Percentiles rank a stretch among this genome's conserved stretches.
These are phyloP conservation scores for Nomada fabriciana DNA, from an alignment of 2,888 invertebrate genomes.

Conservation along the genomic window DNA sequence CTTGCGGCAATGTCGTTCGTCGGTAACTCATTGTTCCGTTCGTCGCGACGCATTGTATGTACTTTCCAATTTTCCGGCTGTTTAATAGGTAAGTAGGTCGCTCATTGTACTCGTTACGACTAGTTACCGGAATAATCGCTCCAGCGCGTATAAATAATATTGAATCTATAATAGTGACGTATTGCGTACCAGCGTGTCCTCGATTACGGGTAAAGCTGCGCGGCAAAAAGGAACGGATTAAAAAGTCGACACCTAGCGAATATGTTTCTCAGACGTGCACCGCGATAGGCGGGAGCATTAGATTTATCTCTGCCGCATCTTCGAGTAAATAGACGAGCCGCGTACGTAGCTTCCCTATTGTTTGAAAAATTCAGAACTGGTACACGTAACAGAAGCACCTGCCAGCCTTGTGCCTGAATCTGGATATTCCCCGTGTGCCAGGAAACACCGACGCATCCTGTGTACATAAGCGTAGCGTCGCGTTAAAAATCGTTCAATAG, in stretches of 20 bases:
- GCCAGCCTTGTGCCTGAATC: constrained; percentile 54
- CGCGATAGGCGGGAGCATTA: background rate
- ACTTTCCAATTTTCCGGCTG: background rate
- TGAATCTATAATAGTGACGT: background rate
- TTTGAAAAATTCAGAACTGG: constrained; percentile 33
- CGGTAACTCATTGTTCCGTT: background rate
- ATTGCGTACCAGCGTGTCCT: background rate
- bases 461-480: constrained; percentile 64
- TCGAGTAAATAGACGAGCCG: background rate
- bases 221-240: too few species aligned
- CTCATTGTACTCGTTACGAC: constrained; percentile 45
- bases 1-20: too few species aligned
- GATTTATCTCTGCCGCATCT: constrained; percentile 14
- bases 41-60: background rate
- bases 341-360: constrained; percentile 12
- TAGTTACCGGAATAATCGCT: constrained; percentile 24
- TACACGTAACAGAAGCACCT: constrained; percentile 37
- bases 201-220: background rate
- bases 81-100: constrained; percentile 56
- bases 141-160: background rate
- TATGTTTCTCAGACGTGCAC: background rate
- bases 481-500: constrained; percentile 71
- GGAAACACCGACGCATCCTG: constrained; percentile 70
- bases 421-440: constrained; percentile 52
- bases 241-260: background rate